phyloP scores from a whole-genome alignment of 2,113 vertebrate genomes.

The Bungarus multicinctus region DNA sequence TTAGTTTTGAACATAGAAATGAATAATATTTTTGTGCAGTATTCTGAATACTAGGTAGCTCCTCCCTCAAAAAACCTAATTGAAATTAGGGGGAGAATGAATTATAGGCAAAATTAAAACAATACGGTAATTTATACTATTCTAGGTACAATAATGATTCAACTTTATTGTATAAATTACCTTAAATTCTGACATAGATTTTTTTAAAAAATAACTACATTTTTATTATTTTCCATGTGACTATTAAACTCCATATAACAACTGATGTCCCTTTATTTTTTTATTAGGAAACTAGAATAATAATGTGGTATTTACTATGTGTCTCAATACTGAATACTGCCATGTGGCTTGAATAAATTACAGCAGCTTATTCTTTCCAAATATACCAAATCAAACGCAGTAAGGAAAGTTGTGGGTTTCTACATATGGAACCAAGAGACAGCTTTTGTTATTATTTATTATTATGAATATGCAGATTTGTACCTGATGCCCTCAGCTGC shows the following conservation, averaged over 20 bases:
- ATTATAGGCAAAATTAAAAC: neutral
- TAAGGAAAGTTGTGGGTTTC: neutral
- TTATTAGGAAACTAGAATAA: neutral
- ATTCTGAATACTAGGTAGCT: neutral
- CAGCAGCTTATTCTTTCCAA: neutral
- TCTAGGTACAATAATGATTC: neutral
- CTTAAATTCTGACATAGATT: neutral
- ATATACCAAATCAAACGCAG: neutral
- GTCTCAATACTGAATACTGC: neutral
- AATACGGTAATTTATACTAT: neutral
- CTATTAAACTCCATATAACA: neutral
- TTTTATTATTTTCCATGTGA: neutral
- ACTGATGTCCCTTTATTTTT: neutral
- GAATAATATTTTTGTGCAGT: neutral
- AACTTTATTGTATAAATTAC: neutral
- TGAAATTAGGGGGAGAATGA: neutral
- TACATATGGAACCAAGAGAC: neutral
- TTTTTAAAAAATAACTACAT: neutral
- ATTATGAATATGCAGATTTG: neutral
- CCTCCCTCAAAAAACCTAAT: neutral
- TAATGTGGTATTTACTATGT: neutral
- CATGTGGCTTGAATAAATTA: neutral
- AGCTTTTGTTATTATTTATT: neutral
- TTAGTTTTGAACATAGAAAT: neutral
- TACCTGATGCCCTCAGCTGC: conserved; percentile 93